phyloP scores from a whole-genome alignment of 2,113 vertebrate species.

The Monarcha castaneiventris region DNA sequence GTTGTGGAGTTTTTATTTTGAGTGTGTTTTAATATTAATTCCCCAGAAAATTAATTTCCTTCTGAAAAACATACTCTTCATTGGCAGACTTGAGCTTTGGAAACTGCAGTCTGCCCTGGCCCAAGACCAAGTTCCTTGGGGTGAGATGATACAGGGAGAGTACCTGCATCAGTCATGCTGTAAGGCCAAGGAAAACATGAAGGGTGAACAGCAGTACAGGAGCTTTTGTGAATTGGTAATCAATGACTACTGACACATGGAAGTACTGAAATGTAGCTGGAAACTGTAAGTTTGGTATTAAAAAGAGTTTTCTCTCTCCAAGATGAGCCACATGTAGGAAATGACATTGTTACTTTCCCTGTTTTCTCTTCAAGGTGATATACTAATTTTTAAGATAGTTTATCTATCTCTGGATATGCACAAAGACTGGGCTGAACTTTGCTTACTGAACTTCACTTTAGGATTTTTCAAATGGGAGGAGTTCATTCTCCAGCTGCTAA shows the following conservation, averaged over 20 bases:
- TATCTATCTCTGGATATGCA: not conserved
- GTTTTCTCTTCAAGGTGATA: not conserved
- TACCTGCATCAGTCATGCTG: not conserved
- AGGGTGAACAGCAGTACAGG: not conserved
- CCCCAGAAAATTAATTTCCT: not conserved
- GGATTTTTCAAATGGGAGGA: not conserved
- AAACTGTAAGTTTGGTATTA: not conserved
- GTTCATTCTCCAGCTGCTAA: not conserved
- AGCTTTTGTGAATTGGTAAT: not conserved
- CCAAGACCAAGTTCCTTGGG: not conserved
- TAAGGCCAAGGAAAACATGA: not conserved
- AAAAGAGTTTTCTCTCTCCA: not conserved
- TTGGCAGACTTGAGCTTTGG: not conserved
- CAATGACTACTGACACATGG: not conserved
- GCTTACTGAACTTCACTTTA: not conserved
- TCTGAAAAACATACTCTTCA: not conserved
- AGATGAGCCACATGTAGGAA: not conserved
- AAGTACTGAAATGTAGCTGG: not conserved
- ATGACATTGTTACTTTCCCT: not conserved
- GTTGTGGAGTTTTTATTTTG: not conserved
- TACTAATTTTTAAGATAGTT: not conserved
- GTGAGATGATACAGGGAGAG: not conserved
- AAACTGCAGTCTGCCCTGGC: not conserved
- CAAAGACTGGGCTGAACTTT: not conserved
- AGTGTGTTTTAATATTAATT: not conserved